These are phyloP conservation scores for Vollenhovia emeryi DNA, from an alignment of 1,140 invertebrate species.

Conservation along the genomic window DNA sequence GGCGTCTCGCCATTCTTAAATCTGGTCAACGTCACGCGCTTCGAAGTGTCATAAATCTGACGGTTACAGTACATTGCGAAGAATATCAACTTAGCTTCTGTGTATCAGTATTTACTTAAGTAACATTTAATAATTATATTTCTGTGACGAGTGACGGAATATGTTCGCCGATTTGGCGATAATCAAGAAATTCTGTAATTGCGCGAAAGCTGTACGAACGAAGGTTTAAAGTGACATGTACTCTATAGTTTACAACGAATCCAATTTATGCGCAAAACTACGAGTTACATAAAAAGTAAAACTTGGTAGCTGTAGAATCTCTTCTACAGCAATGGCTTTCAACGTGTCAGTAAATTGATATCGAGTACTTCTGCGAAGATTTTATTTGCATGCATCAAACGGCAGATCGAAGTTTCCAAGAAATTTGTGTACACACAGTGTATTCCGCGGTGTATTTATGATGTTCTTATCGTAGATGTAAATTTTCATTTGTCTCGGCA, in stretches of 20 bases:
- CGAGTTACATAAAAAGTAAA: background rate
- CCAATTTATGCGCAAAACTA: background rate
- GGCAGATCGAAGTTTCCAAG: slow-evolving; percentile 35
- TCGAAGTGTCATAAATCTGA: slow-evolving; percentile 25
- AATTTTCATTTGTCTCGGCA: slow-evolving; percentile 63
- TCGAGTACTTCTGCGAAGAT: slow-evolving; percentile 8
- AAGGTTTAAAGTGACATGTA: background rate
- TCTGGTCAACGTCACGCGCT: slow-evolving; percentile 22
- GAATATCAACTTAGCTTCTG: background rate
- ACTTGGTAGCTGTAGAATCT: too few species aligned
- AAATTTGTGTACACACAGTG: slow-evolving; percentile 8
- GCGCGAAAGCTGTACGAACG: background rate
- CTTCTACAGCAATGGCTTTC: background rate
- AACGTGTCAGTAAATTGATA: slow-evolving; percentile 1
- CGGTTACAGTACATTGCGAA: background rate
- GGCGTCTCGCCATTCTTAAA: slow-evolving; percentile 1
- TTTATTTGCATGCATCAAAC: slow-evolving; percentile 27
- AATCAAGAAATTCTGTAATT: background rate
- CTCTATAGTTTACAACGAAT: background rate
- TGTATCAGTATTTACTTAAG: background rate
- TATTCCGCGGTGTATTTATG: slow-evolving; percentile 56
- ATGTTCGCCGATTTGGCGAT: background rate
- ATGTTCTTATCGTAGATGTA: slow-evolving; percentile 64
- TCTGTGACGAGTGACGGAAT: background rate
- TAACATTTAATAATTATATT: background rate